Evolutionary conservation across 2,797 vertebrate species (phyloP).

Genomic region (Phataginus tetradactyla): DNA sequence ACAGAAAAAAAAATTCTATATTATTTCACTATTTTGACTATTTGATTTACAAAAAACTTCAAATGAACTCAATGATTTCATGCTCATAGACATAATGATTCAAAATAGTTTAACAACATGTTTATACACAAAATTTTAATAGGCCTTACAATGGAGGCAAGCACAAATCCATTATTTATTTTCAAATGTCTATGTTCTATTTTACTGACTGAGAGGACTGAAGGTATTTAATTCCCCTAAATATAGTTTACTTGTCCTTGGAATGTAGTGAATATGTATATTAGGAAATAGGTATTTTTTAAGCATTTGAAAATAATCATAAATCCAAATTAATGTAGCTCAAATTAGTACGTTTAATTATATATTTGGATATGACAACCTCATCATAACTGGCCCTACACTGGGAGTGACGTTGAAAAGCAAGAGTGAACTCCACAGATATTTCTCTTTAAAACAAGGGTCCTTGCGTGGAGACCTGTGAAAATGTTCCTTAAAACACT

Average conservation of each 20-base stretch:
- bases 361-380: background rate
- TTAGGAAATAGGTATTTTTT: background rate
- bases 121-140: background rate
- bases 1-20: background rate
- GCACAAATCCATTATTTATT: background rate
- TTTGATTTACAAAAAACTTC: background rate
- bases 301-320: background rate
- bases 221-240: background rate
- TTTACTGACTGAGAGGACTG: background rate
- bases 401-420: background rate
- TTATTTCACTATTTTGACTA: background rate
- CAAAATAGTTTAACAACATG: background rate
- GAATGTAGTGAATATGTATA: background rate
- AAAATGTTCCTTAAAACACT: background rate
- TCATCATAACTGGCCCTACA: background rate
- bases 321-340: background rate
- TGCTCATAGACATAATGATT: background rate
- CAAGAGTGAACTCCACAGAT: background rate
- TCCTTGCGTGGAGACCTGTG: background rate
- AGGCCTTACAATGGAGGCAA: background rate
- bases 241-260: background rate
- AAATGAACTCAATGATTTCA: background rate
- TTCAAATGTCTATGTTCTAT: background rate
- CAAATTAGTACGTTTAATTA: background rate
- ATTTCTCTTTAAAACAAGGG: background rate